Evolutionary conservation across 2,888 invertebrate genomes (phyloP), one percentile per base, ranked within the genome.

Genomic region (Cephonodes hylas): DNA sequence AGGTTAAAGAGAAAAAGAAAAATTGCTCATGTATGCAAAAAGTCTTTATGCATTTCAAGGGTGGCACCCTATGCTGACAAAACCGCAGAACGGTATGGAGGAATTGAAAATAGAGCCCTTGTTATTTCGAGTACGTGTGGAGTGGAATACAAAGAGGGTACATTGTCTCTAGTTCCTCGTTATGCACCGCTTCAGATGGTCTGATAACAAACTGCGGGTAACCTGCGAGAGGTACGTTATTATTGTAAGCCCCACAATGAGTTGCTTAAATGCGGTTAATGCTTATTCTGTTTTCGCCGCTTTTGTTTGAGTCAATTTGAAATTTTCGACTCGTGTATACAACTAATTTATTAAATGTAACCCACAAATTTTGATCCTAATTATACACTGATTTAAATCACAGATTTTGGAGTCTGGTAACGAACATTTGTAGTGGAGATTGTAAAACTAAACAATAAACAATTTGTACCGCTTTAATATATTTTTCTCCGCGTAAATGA

Each of bases 61-160:
- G 80, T 78, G 83, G 80, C 77, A 69, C 78, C 80, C 79, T 78
- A 74, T 75, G 79, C 79, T 80, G 80, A 80, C 78, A 74, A 69
- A 81, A 81, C 85, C 85, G 69, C 84, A 72, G 79, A 80, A 80
- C 67, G 76, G 82, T 76, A 81, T 85, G 77, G 81, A 86, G 83
- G 86, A 89, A 90, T 89, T 88, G 89, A 90, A 90, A 91, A 88
- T 90, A 89, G 89, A 84, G 84, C 86, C 86, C 90, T 91, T 91
- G 90, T 91, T 91, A 91, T 91, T 89, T 90, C 81, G 82, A 91
- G 89, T 84, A 81, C 80, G 84, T 81, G 87, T 87, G 81, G 85
- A 89, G 89, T 80, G 88, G 86, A 88, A 85, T 86, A 87, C 86
- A 88, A 88, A 89, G 84, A 84, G 83, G 85, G 82, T 76, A 85